Percentiles rank a stretch among this genome's conserved stretches.
These are phyloP conservation scores for Anolis apletophallus DNA, from an alignment of 2,797 vertebrate species.

Conservation along the genomic window DNA sequence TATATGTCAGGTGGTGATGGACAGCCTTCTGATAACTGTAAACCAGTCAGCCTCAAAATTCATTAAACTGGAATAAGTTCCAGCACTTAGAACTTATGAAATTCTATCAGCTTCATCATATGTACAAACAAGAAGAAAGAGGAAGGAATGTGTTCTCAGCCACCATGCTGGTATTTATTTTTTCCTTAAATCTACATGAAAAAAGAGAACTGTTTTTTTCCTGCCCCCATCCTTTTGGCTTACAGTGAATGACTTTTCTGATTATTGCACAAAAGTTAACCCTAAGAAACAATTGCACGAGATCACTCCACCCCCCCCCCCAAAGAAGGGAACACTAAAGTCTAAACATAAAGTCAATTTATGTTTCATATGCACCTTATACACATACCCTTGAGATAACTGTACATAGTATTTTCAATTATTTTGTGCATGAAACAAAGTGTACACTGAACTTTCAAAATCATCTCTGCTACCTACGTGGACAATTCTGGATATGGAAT, in stretches of 20 bases:
- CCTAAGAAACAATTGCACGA: too few relatives aligned
- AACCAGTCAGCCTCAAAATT: conserved; percentile 46
- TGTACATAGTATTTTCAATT: too few relatives aligned
- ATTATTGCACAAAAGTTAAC: background rate
- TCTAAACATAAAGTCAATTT: too few relatives aligned
- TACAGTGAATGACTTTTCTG: background rate
- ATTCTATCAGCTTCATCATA: conserved; percentile 12
- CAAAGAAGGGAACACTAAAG: too few relatives aligned
- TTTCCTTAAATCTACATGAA: background rate
- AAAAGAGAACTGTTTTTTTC: background rate
- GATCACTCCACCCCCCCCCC: too few relatives aligned
- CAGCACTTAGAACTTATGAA: background rate
- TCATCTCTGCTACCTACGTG: too few relatives aligned
- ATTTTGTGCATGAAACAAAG: too few relatives aligned
- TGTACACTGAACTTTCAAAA: too few relatives aligned
- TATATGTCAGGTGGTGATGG: background rate
- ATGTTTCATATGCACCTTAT: too few relatives aligned
- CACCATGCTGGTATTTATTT: background rate
- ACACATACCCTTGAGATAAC: too few relatives aligned
- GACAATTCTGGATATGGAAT: too few relatives aligned
- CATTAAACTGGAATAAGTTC: conserved; percentile 48
- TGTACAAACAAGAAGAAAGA: conserved; percentile 37
- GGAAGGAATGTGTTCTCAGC: conserved; percentile 5
- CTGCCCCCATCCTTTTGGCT: background rate
- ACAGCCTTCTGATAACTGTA: conserved; percentile 40